Base-by-base conservation (phyloP, 2,888 invertebrate genomes). In the Malthinus seriepunctatus region DNA sequence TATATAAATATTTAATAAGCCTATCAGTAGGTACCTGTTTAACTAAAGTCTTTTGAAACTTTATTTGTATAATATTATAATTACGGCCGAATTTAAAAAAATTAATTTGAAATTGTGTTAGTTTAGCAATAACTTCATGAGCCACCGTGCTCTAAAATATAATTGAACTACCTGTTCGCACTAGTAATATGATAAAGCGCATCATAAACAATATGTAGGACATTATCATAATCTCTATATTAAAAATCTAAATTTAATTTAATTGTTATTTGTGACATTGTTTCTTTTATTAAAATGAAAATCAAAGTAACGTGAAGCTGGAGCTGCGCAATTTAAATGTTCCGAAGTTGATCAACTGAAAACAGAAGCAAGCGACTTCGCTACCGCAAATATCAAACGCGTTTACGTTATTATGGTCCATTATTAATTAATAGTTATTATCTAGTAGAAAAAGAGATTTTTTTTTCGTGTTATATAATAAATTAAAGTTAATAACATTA, bases 261-360 rank as follows among this genome's bases (percentile, higher is more conserved):
- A 3, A 5, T 23, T 23, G 23, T 23, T 2, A 23, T 5, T 23
- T 23, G 23, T 23, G 23, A 23, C 23, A 23, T 23, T 42, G 39
- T 42, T 42, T 3, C 14, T 15, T 42, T 14, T 42, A 23, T 42
- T 14, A 12, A 11, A 15, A 23, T 42, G 39, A 23, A 23, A 15
- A 42, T 42, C 39, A 42, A 42, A 42, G 39, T 42, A 23, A 23
- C 23, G 54, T 47, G 23, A 31, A 14, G 12, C 37, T 38, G 38
- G 54, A 59, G 53, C 53, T 59, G 59, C 59, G 59, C 59, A 45
- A n/a, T 50, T 50, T 33, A 49, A 37, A 39, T 42, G 31, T 54
- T 15, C 12, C 37, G 31, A 51, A 57, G 48, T 57, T 57, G 59
- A 53, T 53, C 59, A 49, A 50, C 54, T 42, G 50, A 59, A 53